Evolutionary conservation across 2,888 invertebrate species (phyloP).

Genomic region (Eueremaeus valkanovi): DNA sequence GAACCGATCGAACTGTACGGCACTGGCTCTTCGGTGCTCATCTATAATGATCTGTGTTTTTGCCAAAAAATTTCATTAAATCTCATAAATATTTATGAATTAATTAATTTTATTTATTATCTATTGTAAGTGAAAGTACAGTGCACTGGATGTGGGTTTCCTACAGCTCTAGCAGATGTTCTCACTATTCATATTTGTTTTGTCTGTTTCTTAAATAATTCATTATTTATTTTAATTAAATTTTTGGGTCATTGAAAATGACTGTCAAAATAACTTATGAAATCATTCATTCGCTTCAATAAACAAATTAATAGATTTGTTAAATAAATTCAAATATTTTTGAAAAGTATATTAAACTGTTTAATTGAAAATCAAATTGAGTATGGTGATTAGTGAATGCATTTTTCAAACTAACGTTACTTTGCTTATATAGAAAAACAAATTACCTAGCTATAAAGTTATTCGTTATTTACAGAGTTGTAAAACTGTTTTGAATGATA

Average conservation of each 20-base stretch:
- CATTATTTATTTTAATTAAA: not conserved
- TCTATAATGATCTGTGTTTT: slow-evolving; percentile 61
- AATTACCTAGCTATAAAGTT: no score
- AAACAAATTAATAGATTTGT: not conserved
- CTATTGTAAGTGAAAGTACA: no score
- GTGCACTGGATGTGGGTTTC: not conserved
- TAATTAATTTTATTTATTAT: slow-evolving; percentile 1
- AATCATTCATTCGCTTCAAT: not conserved
- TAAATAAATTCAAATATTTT: no score
- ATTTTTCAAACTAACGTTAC: no score
- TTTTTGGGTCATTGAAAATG: slow-evolving; percentile 12
- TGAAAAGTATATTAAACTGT: no score
- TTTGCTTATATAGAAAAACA: no score
- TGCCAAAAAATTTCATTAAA: not conserved
- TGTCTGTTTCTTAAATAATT: not conserved
- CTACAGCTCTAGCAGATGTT: not conserved
- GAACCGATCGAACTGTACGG: slow-evolving; percentile 73
- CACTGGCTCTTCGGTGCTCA: slow-evolving; percentile 70
- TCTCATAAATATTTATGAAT: slow-evolving; percentile 11
- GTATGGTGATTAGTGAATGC: no score
- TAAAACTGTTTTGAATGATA: no score
- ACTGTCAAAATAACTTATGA: not conserved
- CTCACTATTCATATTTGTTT: not conserved
- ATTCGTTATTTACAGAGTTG: no score
- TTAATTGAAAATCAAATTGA: no score